These are phyloP conservation scores for Epiblema foenella DNA, from an alignment of 2,888 invertebrate species.

Conservation along the genomic window DNA sequence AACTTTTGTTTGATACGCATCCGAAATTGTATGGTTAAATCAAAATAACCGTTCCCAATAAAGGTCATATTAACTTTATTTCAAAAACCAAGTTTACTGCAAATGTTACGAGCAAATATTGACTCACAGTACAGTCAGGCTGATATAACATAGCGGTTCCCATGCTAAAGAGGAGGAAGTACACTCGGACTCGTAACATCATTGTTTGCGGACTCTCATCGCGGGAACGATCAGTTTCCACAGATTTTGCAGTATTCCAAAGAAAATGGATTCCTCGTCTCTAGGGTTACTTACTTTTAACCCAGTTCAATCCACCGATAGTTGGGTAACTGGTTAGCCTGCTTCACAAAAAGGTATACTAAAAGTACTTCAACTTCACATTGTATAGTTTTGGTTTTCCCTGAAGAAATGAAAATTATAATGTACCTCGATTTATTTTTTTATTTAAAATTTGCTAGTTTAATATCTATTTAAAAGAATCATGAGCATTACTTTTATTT, in stretches of 20 bases:
- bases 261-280: not conserved
- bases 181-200: conserved; percentile 5
- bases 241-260: not conserved
- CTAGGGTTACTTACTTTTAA: not conserved
- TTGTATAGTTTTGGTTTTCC: too few species aligned
- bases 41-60: too few species aligned
- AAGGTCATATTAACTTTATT: not conserved
- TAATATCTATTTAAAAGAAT: too few species aligned
- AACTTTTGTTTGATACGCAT: not conserved
- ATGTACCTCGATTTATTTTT: too few species aligned
- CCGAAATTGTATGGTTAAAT: not conserved
- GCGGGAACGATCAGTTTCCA: conserved; percentile 2
- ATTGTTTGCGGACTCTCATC: conserved; percentile 1
- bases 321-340: too few species aligned
- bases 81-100: not conserved
- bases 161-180: conserved; percentile 13
- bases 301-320: too few species aligned
- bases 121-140: not conserved
- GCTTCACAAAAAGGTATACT: too few species aligned
- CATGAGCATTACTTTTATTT: too few species aligned
- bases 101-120: not conserved
- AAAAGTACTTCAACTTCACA: too few species aligned
- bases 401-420: too few species aligned
- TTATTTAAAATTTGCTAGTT: too few species aligned
- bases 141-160: conserved; percentile 11